phyloP scores from a whole-genome alignment of 2,888 invertebrate genomes.

The Sphaeridia pumilis region DNA sequence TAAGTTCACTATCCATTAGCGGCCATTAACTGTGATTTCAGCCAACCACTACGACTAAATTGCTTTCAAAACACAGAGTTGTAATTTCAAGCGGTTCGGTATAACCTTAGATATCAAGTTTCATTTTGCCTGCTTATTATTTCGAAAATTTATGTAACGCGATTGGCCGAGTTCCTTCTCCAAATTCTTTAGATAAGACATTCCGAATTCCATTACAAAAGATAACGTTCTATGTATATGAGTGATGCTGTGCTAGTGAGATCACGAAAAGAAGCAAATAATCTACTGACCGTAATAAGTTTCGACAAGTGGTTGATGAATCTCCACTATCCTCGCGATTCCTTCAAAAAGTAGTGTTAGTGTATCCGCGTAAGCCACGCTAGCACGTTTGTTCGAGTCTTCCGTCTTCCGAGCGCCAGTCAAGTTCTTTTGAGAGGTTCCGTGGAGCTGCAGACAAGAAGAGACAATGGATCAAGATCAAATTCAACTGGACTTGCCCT shows the following conservation, averaged over 20 bases:
- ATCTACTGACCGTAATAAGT: conserved; percentile 60
- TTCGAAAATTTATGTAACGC: too few relatives aligned
- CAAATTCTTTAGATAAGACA: too few relatives aligned
- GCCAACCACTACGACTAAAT: too few relatives aligned
- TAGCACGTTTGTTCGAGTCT: conserved; percentile 56
- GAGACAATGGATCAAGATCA: conserved; percentile 6
- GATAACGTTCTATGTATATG: not conserved
- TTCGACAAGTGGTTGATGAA: conserved; percentile 78
- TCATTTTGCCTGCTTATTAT: too few relatives aligned
- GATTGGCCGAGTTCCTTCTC: too few relatives aligned
- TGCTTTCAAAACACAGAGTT: too few relatives aligned
- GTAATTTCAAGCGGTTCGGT: too few relatives aligned
- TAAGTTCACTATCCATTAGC: too few relatives aligned
- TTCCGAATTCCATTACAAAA: not conserved
- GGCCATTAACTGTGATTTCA: too few relatives aligned
- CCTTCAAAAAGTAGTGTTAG: conserved; percentile 73
- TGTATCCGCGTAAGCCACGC: conserved; percentile 72
- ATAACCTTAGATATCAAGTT: too few relatives aligned
- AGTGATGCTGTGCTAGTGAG: not conserved
- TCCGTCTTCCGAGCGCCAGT: conserved; percentile 54
- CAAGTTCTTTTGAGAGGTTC: conserved; percentile 59
- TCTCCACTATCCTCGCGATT: conserved; percentile 69
- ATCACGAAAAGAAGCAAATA: not conserved
- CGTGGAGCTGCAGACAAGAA: conserved; percentile 49
- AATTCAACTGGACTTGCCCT: too few relatives aligned